Conservation (phyloP, 2,888 invertebrate species). For the Coecobrya sp. region DNA sequence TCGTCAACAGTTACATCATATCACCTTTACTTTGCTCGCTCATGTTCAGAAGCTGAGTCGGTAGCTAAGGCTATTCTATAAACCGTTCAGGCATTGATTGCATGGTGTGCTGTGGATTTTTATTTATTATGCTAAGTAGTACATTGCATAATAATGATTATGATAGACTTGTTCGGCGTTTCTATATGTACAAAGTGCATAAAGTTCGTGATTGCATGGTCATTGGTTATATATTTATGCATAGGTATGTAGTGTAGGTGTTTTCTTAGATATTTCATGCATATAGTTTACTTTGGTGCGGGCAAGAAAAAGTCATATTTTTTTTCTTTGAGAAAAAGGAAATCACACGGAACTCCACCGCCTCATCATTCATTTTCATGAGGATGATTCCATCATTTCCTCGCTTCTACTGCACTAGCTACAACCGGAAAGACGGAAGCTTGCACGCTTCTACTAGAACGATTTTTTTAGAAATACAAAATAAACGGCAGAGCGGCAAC, state of each 20-base stretch:
- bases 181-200: slow-evolving; percentile 22
- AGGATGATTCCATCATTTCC: slow-evolving; percentile 29
- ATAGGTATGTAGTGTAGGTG: neutral
- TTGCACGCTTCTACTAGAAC: slow-evolving; percentile 2
- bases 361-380: slow-evolving; percentile 46
- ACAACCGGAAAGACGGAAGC: slow-evolving; percentile 61
- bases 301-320: neutral
- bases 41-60: slow-evolving; percentile 20
- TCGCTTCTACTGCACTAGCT: neutral
- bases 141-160: slow-evolving; percentile 57
- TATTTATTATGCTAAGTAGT: slow-evolving; percentile 70
- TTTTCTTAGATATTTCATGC: neutral
- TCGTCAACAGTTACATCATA: slow-evolving; percentile 47
- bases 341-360: slow-evolving; percentile 62
- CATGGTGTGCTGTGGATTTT: slow-evolving; percentile 38
- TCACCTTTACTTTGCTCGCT: slow-evolving; percentile 3
- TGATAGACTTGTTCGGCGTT: slow-evolving; percentile 28
- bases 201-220: slow-evolving; percentile 37
- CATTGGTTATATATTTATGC: neutral
- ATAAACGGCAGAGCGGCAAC: neutral
- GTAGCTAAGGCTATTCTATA: neutral
- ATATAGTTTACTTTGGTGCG: too few relatives aligned
- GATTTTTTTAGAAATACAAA: neutral
- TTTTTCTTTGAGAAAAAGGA: slow-evolving; percentile 44
- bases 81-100: neutral